Evolutionary conservation across 2,113 vertebrate species (phyloP), one percentile per base, ranked within the genome.

Genomic region (Corythaixoides concolor): DNA sequence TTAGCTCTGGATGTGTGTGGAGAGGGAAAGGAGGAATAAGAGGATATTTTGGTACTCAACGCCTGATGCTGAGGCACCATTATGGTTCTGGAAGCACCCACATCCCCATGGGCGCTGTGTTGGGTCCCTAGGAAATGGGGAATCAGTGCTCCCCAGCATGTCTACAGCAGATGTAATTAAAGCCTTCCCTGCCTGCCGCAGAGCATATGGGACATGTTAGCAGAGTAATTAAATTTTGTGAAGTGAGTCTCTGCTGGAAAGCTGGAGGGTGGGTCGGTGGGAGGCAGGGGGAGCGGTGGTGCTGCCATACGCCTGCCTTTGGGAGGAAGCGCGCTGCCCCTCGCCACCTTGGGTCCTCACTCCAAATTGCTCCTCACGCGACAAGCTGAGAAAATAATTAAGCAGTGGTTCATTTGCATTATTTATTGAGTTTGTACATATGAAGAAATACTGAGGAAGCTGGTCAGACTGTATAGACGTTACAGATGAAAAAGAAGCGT

Each of bases 151-250:
- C 81, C 74, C 69, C 93, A 39, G 55, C 63, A 89, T 39, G 75
- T 95, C 80, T 93, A 37, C 47, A 94, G 79, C 84, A 97, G 94
- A 97, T 87, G 88, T 95, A 96, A 97, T 97, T 97, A 97, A 95
- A 97, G 86, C 90, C 86, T 97, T 89, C 91, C 79, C 81, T 94
- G 96, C 91, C 85, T 97, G 95, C 95, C 96, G 88, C 83, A 67
- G 86, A 98, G 93, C 98, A 98, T 98, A 98, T 97, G 97, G 97
- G 97, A 97, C 96, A 83, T 67, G 96, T 97, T 98, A 97, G 86
- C 82, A 82, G 96, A 96, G 96, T 97, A 97, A 98, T 98, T 98
- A 98, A 94, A 96, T 97, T 96, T 97, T 97, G 97, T 95, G 95
- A 97, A 97, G 95, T 96, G 93, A 97, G 85, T 79, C 85, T 97